Percentiles rank a stretch among this genome's conserved stretches.
These are phyloP conservation scores for Lagorchestes hirsutus DNA, from an alignment of 2,797 vertebrate genomes.

Conservation along the genomic window DNA sequence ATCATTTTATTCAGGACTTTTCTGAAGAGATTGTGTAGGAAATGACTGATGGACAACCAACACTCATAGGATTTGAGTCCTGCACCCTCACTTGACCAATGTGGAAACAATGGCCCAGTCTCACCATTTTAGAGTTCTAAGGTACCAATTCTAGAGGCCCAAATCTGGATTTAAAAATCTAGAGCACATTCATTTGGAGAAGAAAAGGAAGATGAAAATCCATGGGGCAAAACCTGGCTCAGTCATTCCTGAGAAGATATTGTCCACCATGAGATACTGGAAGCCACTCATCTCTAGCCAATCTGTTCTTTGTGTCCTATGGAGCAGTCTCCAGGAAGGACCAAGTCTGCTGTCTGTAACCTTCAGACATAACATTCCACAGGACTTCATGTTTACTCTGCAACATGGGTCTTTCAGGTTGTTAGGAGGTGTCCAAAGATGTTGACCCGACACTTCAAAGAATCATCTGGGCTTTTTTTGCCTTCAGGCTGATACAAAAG, in stretches of 20 bases:
- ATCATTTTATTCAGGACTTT: neutral
- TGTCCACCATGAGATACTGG: neutral
- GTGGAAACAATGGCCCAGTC: neutral
- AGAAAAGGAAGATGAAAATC: conserved; percentile 70
- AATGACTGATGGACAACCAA: neutral
- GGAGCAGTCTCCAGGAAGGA: neutral
- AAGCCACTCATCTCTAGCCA: neutral
- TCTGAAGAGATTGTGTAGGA: neutral
- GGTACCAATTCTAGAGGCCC: conserved; percentile 7
- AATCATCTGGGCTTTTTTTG: conserved; percentile 33
- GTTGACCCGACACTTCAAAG: neutral
- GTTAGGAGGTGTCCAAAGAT: neutral
- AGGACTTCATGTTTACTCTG: fast-evolving
- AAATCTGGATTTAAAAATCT: conserved; percentile 5
- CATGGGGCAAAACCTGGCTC: conserved; percentile 62
- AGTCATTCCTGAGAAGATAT: conserved; percentile 2
- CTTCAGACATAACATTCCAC: neutral
- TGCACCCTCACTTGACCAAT: neutral
- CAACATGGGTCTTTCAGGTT: neutral
- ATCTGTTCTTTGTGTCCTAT: neutral
- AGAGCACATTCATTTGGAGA: conserved; percentile 55
- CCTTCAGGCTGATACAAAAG: neutral
- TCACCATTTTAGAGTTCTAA: neutral
- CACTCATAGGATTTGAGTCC: neutral
- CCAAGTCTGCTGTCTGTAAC: neutral